Conservation (phyloP, 2,113 vertebrate genomes). For the Cheirogaleus medius region DNA sequence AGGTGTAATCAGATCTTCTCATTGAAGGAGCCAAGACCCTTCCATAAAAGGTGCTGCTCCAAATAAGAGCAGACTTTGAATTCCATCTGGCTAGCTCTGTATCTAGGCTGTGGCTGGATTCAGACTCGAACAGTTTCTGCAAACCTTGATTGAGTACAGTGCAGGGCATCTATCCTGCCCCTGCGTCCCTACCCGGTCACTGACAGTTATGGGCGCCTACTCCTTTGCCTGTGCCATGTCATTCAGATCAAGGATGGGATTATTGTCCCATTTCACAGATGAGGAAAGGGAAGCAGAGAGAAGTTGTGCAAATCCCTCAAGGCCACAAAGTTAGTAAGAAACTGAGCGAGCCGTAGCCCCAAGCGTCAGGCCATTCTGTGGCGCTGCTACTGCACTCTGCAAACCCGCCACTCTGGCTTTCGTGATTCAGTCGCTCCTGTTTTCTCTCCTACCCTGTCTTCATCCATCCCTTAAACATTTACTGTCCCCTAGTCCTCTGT, state of each 20-base stretch:
- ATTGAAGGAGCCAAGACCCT: neutral
- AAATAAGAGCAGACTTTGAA: neutral
- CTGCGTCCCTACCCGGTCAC: neutral
- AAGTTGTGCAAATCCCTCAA: neutral
- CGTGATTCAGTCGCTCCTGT: neutral
- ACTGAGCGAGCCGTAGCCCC: neutral
- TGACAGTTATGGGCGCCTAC: neutral
- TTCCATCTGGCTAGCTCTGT: neutral
- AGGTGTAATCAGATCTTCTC: slow-evolving; percentile 26
- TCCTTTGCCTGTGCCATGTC: neutral
- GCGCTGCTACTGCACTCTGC: no score
- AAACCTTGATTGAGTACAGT: neutral
- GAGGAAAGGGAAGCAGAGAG: neutral
- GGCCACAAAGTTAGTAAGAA: neutral
- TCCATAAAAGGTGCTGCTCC: neutral
- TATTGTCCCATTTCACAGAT: neutral
- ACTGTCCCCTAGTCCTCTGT: neutral
- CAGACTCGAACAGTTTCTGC: neutral
- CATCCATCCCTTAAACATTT: neutral
- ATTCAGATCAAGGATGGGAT: neutral
- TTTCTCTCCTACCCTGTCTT: neutral
- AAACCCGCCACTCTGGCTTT: neutral
- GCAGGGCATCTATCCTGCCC: neutral
- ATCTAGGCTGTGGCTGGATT: neutral
- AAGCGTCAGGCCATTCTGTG: neutral